Percentiles rank a stretch among this genome's conserved stretches.
These are phyloP conservation scores for Ips typographus DNA, from an alignment of 1,140 invertebrate species.

Conservation along the genomic window DNA sequence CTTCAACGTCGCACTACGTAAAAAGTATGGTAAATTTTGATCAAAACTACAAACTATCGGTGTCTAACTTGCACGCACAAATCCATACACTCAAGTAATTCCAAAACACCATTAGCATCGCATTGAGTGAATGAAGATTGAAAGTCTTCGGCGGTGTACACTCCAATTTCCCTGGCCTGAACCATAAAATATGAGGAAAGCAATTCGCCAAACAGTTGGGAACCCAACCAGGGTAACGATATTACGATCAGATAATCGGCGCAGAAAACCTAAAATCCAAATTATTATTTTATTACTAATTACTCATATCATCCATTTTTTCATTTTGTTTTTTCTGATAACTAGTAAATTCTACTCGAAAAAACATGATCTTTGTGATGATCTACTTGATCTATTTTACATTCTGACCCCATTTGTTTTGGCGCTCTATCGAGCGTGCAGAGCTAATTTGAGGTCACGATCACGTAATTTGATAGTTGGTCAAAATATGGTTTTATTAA, in stretches of 20 bases:
- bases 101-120: conserved; percentile 70
- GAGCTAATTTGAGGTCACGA: too few relatives aligned
- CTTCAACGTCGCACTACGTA: conserved; percentile 67
- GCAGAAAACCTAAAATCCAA: conserved; percentile 49
- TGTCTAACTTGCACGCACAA: conserved; percentile 65
- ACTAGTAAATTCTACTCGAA: too few relatives aligned
- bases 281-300: too few relatives aligned
- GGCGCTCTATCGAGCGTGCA: too few relatives aligned
- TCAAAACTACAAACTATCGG: not conserved
- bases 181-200: conserved; percentile 60
- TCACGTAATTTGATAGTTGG: too few relatives aligned
- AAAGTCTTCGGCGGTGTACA: conserved; percentile 78
- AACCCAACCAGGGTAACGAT: conserved; percentile 73
- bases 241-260: conserved; percentile 71
- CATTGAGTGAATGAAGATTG: conserved; percentile 73
- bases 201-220: conserved; percentile 70
- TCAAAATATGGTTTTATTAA: too few relatives aligned
- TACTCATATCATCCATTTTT: too few relatives aligned
- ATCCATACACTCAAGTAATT: conserved; percentile 69
- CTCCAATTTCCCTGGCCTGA: conserved; percentile 69
- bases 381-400: too few relatives aligned
- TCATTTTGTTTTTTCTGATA: too few relatives aligned
- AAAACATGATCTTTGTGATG: too few relatives aligned
- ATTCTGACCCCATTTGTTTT: too few relatives aligned
- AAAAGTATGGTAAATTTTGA: not conserved